phyloP scores from a whole-genome alignment of 1,140 invertebrate genomes.

The Drosophila nigrodunni region DNA sequence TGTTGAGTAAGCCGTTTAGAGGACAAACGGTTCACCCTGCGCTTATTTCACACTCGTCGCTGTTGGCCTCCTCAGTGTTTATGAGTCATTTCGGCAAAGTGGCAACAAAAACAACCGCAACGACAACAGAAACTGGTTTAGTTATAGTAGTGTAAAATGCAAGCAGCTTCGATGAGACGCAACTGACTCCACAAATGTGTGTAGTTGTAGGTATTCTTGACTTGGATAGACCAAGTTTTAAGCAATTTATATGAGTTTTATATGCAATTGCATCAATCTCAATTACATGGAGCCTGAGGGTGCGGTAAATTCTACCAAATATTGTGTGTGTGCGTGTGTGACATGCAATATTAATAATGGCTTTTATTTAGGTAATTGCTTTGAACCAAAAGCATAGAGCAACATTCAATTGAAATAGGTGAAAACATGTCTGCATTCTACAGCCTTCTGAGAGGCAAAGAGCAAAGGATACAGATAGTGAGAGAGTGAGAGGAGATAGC shows the following conservation, averaged over 20 bases:
- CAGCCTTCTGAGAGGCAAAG: slow-evolving; percentile 25
- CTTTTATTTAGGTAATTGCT: slow-evolving; percentile 79
- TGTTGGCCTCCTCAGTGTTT: slow-evolving; percentile 63
- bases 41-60: slow-evolving; percentile 53
- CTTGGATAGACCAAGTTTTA: slow-evolving; percentile 48
- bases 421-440: slow-evolving; percentile 20
- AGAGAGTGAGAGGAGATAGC: background rate
- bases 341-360: slow-evolving; percentile 79
- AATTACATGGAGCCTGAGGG: slow-evolving; percentile 66
- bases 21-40: slow-evolving; percentile 54
- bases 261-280: slow-evolving; percentile 81
- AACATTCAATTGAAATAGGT: slow-evolving; percentile 15
- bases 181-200: slow-evolving; percentile 25
- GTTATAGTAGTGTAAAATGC: slow-evolving; percentile 31
- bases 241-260: slow-evolving; percentile 80
- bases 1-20: slow-evolving; percentile 11
- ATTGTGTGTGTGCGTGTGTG: slow-evolving; percentile 38
- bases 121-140: slow-evolving; percentile 51
- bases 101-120: slow-evolving; percentile 17
- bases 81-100: slow-evolving; percentile 78
- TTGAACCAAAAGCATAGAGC: slow-evolving; percentile 47
- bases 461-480: background rate
- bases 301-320: slow-evolving; percentile 1
- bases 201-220: slow-evolving; percentile 31
- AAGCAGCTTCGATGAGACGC: slow-evolving; percentile 39